Evolutionary conservation across 2,113 vertebrate species (phyloP), one percentile per base, ranked within the genome.

Genomic region (Plecturocebus donacophilus): DNA sequence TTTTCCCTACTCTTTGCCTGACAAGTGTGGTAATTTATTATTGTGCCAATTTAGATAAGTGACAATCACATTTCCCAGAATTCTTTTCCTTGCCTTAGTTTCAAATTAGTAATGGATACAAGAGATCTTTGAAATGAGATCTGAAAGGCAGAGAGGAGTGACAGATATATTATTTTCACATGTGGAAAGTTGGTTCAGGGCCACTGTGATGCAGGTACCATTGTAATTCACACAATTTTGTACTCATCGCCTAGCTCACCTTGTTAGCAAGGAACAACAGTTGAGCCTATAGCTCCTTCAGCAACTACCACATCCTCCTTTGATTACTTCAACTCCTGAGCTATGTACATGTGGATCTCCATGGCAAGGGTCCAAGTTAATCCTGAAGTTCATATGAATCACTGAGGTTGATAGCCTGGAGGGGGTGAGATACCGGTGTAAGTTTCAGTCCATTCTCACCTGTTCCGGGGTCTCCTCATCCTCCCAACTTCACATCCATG

Each of bases 301-400:
- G 70, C 21, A 86, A 32, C 3, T 20, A 32, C 8, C 11, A 40
- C 13, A 52, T n/a, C 7, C 8, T 90, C 30, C 12, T 68, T 70
- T 64, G 40, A 5, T 7, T 49, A 56, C 42, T 35, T 76, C 38
- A 71, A 17, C 6, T 90, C 6, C 32, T 81, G 4, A 91, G 32
- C 2, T 19, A n/a, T 6, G 27, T 38, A 0, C 1, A 16, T 12
- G 2, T 45, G 42, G 76, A 88, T 4, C 2, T 54, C 8, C 17
- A 23, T 54, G 13, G 58, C 11, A 77, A 49, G 6, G 3, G 2
- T 82, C 70, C 47, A 13, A n/a, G 3, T 45, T 71, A 81, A 27
- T 32, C 66, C 19, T n/a, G 8, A 80, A 80, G 17, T 9, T 42
- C 32, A n/a, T 20, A 30, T 56, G 52, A 88, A 66, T 70, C 23